Base-by-base conservation (phyloP, 1,140 invertebrate genomes). In the Trachelipus rathkii region DNA sequence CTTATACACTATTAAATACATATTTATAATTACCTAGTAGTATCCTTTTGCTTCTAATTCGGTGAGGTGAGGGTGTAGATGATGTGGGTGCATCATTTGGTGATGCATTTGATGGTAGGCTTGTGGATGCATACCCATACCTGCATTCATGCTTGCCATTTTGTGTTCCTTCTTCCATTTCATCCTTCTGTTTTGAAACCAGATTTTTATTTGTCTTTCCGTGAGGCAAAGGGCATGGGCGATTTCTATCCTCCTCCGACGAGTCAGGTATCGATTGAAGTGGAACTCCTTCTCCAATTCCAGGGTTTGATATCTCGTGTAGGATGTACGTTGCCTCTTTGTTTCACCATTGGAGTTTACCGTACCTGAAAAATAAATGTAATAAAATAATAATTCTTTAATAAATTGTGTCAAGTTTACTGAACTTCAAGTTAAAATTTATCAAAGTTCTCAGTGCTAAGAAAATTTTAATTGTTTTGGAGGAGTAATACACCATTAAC, bases 91-190 rank as follows among this genome's bases (percentile, higher is more conserved):
- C 79, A 80, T 79, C 81, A 81, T 79, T 24, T 79, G 78, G 76
- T 81, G 79, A 76, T 82, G 81, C 81, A 77, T 82, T 73, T 78
- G 77, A 71, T 82, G 79, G 69, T 81, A 79, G 44, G 78, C 78
- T 73, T 81, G 79, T n/a, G 81, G 79, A 78, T 81, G 79, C 81
- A 82, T 83, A 50, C 81, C 82, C 77, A 81, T 83, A 60, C 82
- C 80, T 46, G 79, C 76, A 71, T 81, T 81, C 79, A 82, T 80
- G 77, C 78, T 82, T 23, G 79, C 81, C 79, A 81, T 95, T 88
- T 98, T 97, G 88, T 98, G 95, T 86, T 98, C 96, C 88, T 98
- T 98, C 90, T 98, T 98, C 95, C 95, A 98, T 87, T 98, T 98
- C 96, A 98, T 98, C 80, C 96, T 89, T 76, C 96, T 88, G 86